phyloP scores from a whole-genome alignment of 2,113 vertebrate genomes.

The Catagonus wagneri region DNA sequence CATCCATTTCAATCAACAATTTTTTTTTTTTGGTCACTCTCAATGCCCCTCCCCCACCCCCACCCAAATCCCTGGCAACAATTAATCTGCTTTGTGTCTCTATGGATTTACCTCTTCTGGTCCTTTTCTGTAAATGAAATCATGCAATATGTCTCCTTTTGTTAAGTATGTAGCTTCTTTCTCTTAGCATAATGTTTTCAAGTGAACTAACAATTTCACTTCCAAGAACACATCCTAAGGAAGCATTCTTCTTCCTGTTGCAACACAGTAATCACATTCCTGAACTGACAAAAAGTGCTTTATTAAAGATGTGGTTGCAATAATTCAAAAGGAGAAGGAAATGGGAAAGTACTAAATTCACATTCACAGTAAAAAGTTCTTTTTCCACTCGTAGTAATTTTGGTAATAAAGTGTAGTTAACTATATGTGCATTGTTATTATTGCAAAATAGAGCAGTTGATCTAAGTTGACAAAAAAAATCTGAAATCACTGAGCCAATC shows the following conservation, averaged over 20 bases:
- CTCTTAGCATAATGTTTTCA: too few species aligned
- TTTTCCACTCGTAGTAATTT: not conserved
- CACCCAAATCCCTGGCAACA: too few species aligned
- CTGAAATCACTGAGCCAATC: not conserved
- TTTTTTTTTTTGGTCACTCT: too few species aligned
- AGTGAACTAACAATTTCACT: not conserved
- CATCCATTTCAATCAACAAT: not conserved
- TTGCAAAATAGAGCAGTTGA: constrained; percentile 28
- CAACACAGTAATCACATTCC: not conserved
- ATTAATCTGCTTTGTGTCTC: too few species aligned
- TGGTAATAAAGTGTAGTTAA: constrained; percentile 8
- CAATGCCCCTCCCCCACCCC: too few species aligned
- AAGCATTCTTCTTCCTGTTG: not conserved
- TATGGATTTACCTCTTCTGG: too few species aligned
- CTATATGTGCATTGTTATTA: not conserved
- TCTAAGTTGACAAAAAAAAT: not conserved
- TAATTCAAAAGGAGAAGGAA: constrained; percentile 16
- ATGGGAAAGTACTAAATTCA: not conserved
- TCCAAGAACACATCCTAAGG: not conserved
- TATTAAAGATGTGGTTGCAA: not conserved
- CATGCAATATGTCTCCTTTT: too few species aligned
- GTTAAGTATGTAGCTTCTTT: too few species aligned
- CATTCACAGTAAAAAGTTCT: not conserved
- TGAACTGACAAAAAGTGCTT: not conserved
- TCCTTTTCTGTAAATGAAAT: too few species aligned